phyloP scores from a whole-genome alignment of 1,140 invertebrate genomes.

The Aphis craccivora region DNA sequence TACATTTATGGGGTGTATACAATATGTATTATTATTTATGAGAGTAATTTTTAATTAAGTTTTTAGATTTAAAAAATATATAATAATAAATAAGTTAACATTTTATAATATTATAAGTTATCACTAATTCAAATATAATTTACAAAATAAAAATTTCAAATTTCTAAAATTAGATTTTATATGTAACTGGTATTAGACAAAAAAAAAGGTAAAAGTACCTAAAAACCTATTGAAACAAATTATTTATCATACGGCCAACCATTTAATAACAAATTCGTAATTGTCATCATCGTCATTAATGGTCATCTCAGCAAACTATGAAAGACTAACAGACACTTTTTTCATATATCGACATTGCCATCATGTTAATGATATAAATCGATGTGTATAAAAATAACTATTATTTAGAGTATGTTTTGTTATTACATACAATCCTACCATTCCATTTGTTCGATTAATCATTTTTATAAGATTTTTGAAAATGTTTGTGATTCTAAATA shows the following conservation, averaged over 20 bases:
- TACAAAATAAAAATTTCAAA: not conserved
- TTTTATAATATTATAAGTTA: not conserved
- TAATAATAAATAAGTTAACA: not conserved
- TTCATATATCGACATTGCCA: not conserved
- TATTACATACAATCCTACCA: not conserved
- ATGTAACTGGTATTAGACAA: too few relatives aligned
- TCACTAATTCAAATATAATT: not conserved
- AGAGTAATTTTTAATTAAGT: not conserved
- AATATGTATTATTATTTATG: not conserved
- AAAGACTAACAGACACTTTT: not conserved
- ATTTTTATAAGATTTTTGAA: not conserved
- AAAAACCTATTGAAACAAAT: not conserved
- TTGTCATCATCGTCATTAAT: too few relatives aligned
- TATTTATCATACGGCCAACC: not conserved
- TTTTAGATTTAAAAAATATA: not conserved
- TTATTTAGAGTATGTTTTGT: not conserved
- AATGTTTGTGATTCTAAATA: not conserved
- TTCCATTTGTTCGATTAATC: not conserved
- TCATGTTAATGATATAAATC: not conserved
- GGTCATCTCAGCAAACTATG: not conserved
- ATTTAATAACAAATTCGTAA: too few relatives aligned
- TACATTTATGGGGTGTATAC: not conserved
- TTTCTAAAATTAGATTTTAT: too few relatives aligned
- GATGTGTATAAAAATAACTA: not conserved
- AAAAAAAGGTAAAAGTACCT: too few relatives aligned